Conservation (phyloP, 2,113 vertebrate genomes). For the Equus quagga region DNA sequence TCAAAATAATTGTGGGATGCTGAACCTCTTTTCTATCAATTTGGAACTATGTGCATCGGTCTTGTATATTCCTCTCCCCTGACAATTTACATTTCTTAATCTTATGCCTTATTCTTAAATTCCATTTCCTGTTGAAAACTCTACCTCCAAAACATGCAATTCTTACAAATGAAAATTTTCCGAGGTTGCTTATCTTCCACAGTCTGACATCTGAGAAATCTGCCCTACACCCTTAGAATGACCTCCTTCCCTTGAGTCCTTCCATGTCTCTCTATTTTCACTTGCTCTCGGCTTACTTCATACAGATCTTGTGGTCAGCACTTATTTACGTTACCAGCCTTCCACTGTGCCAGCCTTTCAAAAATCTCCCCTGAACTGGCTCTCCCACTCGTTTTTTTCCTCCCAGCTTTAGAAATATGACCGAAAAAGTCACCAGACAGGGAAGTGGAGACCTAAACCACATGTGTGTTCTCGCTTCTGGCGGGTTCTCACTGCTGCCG, state of each 20-base stretch:
- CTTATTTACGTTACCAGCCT: background rate
- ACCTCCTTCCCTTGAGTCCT: background rate
- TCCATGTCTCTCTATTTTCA: background rate
- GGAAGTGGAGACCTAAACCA: background rate
- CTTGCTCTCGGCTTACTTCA: background rate
- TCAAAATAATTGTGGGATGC: background rate
- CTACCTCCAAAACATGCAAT: background rate
- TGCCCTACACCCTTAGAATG: background rate
- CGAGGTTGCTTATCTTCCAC: background rate
- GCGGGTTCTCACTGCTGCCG: background rate
- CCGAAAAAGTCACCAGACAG: background rate
- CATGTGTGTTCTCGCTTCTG: background rate
- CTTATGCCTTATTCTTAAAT: background rate
- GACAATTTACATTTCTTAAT: background rate
- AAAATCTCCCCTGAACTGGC: background rate
- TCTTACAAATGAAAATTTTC: background rate
- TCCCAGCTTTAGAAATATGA: background rate
- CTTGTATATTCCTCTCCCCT: background rate
- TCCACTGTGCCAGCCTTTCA: background rate
- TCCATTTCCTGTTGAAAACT: slow-evolving; percentile 12
- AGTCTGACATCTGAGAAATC: background rate
- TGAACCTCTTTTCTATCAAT: background rate
- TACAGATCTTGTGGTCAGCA: background rate
- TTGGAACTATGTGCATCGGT: background rate
- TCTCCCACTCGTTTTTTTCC: background rate